These are phyloP conservation scores for Chaetodon trifascialis DNA, from an alignment of 2,113 vertebrate species.

Conservation along the genomic window DNA sequence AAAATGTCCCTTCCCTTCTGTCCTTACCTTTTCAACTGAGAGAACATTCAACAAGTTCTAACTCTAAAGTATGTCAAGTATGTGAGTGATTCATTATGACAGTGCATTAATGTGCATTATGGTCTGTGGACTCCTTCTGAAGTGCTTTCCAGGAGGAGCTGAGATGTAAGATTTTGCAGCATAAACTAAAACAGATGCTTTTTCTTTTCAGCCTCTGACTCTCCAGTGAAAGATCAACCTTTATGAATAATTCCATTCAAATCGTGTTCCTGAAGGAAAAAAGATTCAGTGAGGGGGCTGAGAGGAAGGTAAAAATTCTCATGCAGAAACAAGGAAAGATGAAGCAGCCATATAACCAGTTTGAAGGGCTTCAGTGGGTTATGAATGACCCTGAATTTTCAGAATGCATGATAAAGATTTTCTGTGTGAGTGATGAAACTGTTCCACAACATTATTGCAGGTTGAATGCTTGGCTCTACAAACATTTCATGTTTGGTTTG, in stretches of 20 bases:
- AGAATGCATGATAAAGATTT: neutral
- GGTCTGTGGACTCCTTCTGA: neutral
- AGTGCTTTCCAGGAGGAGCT: slow-evolving; percentile 20
- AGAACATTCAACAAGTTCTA: neutral
- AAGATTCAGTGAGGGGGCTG: neutral
- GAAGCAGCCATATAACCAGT: neutral
- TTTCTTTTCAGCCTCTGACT: neutral
- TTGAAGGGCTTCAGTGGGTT: neutral
- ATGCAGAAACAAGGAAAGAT: slow-evolving; percentile 5
- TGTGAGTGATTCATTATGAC: neutral
- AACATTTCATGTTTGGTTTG: neutral
- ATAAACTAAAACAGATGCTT: neutral
- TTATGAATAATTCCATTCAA: slow-evolving; percentile 20
- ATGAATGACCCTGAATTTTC: slow-evolving; percentile 30
- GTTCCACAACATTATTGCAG: neutral
- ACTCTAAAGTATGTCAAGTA: neutral
- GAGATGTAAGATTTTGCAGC: neutral
- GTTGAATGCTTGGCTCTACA: neutral
- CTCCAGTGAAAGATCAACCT: slow-evolving; percentile 15
- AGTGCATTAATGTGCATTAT: slow-evolving; percentile 10
- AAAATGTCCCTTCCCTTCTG: neutral
- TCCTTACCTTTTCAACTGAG: neutral
- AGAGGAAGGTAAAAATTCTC: neutral
- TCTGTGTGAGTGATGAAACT: neutral
- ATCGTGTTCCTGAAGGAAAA: neutral